phyloP scores from a whole-genome alignment of 1,140 invertebrate genomes.

The Drosophila serrata region DNA sequence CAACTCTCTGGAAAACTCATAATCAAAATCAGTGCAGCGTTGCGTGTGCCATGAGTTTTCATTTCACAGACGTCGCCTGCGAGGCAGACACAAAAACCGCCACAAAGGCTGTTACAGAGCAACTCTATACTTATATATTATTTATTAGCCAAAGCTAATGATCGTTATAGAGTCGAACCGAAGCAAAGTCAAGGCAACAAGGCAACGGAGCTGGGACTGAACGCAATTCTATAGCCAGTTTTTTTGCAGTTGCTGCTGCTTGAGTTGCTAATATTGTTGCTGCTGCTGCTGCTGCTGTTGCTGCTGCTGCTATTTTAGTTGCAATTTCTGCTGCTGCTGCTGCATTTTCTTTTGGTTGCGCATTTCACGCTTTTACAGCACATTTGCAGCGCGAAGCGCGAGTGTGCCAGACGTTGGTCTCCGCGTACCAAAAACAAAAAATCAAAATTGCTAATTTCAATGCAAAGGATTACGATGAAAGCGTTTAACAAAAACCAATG shows the following conservation, averaged over 20 bases:
- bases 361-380: conserved; percentile 40
- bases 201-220: conserved; percentile 29
- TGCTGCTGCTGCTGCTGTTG: neutral
- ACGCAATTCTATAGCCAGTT: conserved; percentile 44
- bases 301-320: conserved; percentile 4
- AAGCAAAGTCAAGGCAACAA: conserved; percentile 72
- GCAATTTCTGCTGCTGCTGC: conserved; percentile 4
- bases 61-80: conserved; percentile 39
- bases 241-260: conserved; percentile 24
- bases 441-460: conserved; percentile 16
- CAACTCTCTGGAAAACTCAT: conserved; percentile 25
- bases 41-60: conserved; percentile 61
- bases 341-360: conserved; percentile 58
- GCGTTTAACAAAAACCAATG: conserved; percentile 30
- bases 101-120: conserved; percentile 29
- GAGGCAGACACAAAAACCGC: conserved; percentile 32
- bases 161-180: conserved; percentile 17
- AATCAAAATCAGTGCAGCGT: conserved; percentile 64
- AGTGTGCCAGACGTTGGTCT: conserved; percentile 59
- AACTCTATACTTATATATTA: conserved; percentile 14
- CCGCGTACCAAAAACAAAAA: conserved; percentile 13
- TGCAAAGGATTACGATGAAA: conserved; percentile 43
- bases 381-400: conserved; percentile 63
- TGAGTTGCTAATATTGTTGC: conserved; percentile 13
- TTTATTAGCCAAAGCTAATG: conserved; percentile 43